A percentile compares a stretch with the other conserved stretches of the same genome.
Conservation (phyloP, 2,888 invertebrate genomes). For the Himalopsyche tibetana region DNA sequence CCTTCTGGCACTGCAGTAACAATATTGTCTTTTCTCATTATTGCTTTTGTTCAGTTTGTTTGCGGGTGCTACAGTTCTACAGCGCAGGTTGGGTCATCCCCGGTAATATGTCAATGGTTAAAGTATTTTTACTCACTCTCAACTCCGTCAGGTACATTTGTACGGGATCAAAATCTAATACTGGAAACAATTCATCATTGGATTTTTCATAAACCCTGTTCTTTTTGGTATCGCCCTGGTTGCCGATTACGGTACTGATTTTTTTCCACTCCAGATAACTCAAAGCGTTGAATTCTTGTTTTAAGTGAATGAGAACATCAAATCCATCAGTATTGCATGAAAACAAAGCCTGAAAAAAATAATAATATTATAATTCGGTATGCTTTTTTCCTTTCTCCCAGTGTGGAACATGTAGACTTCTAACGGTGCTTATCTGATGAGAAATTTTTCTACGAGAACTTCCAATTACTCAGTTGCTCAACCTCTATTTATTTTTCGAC, state of each 20-base stretch:
- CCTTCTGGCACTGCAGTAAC: too few species aligned
- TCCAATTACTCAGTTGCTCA: too few species aligned
- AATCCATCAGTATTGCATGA: slow-evolving; percentile 82
- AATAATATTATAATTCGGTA: slow-evolving; percentile 1
- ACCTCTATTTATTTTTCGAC: too few species aligned
- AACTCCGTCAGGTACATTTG: slow-evolving; percentile 83
- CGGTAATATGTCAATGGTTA: neutral
- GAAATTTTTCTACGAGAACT: too few species aligned
- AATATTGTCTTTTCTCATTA: too few species aligned
- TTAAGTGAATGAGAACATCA: slow-evolving; percentile 85
- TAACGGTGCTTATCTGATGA: too few species aligned
- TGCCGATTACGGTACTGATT: slow-evolving; percentile 18
- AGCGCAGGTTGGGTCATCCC: too few species aligned
- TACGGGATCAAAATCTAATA: slow-evolving; percentile 87
- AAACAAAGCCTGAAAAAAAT: slow-evolving; percentile 75
- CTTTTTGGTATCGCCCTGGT: slow-evolving; percentile 62
- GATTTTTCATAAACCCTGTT: slow-evolving; percentile 62
- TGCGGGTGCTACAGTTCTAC: too few species aligned
- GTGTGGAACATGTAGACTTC: too few species aligned
- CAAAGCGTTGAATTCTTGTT: slow-evolving; percentile 72
- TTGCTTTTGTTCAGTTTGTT: too few species aligned
- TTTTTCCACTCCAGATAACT: slow-evolving; percentile 70
- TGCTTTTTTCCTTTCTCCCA: neutral
- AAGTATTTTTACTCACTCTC: slow-evolving; percentile 76
- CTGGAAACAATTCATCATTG: slow-evolving; percentile 77